These are phyloP conservation scores for Orgyia antiqua DNA, from an alignment of 2,888 invertebrate species.

Conservation along the genomic window DNA sequence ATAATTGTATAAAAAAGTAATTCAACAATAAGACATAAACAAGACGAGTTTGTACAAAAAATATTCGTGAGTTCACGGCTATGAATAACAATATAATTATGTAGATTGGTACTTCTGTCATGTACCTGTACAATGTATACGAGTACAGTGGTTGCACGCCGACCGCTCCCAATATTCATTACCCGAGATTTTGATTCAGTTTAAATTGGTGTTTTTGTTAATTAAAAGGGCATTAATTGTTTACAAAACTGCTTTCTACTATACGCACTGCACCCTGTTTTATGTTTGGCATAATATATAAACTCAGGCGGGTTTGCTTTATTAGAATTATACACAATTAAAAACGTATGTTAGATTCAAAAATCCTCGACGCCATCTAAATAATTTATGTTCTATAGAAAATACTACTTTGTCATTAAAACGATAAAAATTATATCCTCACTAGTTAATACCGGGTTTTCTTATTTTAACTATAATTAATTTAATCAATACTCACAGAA, in stretches of 20 bases:
- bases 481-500: too few species aligned
- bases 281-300: too few species aligned
- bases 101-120: constrained; percentile 7
- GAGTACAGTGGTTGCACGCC: constrained; percentile 8
- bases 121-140: constrained; percentile 4
- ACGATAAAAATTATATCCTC: too few species aligned
- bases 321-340: too few species aligned
- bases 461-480: too few species aligned
- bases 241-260: constrained; percentile 48
- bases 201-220: constrained; percentile 33
- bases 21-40: not conserved
- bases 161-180: constrained; percentile 35
- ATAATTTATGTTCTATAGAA: too few species aligned
- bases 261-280: too few species aligned
- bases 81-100: constrained; percentile 7
- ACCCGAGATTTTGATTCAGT: constrained; percentile 48
- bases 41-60: not conserved
- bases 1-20: not conserved
- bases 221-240: constrained; percentile 62
- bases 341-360: too few species aligned
- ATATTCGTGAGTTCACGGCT: constrained; percentile 8
- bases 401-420: too few species aligned
- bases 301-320: too few species aligned
- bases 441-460: too few species aligned
- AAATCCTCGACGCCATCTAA: too few species aligned